Percentiles rank a stretch among this genome's conserved stretches.
Evolutionary conservation across 2,113 vertebrate species (phyloP).

Genomic region (Anseranas semipalmata): DNA sequence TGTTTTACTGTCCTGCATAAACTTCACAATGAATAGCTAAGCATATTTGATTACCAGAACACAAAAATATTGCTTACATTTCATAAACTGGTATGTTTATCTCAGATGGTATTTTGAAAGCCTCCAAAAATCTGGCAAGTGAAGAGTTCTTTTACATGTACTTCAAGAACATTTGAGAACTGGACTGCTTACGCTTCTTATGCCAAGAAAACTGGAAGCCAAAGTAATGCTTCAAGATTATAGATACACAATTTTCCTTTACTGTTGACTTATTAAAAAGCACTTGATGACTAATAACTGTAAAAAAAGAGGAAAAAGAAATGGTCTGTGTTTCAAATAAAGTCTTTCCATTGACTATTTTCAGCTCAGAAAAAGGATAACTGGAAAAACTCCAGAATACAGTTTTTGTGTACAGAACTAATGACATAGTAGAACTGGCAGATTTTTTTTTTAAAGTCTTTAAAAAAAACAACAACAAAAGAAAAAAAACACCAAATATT

Average conservation of each 20-base stretch:
- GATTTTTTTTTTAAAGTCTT: neutral
- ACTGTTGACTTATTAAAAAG: neutral
- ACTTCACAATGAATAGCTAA: neutral
- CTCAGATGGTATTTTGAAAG: slow-evolving; percentile 11
- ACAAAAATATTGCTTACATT: neutral
- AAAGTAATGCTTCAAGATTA: neutral
- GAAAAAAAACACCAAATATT: neutral
- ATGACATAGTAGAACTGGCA: neutral
- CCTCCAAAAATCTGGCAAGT: neutral
- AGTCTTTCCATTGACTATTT: slow-evolving; percentile 20
- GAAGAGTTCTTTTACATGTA: neutral
- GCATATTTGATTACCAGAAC: neutral
- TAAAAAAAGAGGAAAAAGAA: neutral
- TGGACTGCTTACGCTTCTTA: slow-evolving; percentile 2
- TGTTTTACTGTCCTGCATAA: neutral
- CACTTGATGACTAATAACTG: neutral
- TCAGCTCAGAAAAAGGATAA: slow-evolving; percentile 4
- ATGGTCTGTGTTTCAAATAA: neutral
- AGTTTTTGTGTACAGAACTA: neutral
- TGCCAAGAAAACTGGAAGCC: slow-evolving; percentile 11
- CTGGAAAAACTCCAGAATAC: neutral
- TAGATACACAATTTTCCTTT: neutral
- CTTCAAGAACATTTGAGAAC: slow-evolving; percentile 32
- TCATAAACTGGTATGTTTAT: slow-evolving; percentile 8
- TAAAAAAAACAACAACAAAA: neutral